Evolutionary conservation across 1,140 invertebrate genomes (phyloP).

Genomic region (Cotesia vestalis): DNA sequence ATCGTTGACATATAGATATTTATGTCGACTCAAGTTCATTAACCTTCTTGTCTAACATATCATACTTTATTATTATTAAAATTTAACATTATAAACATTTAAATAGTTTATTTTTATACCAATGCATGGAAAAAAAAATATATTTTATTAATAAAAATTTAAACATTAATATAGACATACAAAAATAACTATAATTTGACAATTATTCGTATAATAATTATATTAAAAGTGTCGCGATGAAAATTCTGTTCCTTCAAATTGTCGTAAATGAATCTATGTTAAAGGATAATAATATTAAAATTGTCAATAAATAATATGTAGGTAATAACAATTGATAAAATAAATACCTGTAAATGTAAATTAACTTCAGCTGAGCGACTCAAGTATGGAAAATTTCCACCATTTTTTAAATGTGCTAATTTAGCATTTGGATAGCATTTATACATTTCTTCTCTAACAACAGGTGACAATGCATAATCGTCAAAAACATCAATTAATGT

Average conservation of each 20-base stretch:
- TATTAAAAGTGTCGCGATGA: conserved; percentile 55
- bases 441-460: conserved; percentile 83
- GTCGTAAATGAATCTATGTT: conserved; percentile 69
- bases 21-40: too few species aligned
- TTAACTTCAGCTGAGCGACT: conserved; percentile 91
- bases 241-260: conserved; percentile 68
- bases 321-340: conserved; percentile 33
- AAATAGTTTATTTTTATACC: too few species aligned
- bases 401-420: conserved; percentile 86
- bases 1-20: too few species aligned
- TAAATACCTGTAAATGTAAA: conserved; percentile 84
- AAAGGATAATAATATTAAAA: conserved; percentile 13
- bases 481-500: conserved; percentile 93
- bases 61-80: too few species aligned
- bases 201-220: not conserved
- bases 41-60: too few species aligned
- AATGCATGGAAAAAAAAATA: too few species aligned
- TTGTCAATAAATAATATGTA: conserved; percentile 22
- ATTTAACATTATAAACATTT: too few species aligned
- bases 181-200: too few species aligned
- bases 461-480: conserved; percentile 82
- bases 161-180: too few species aligned
- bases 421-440: conserved; percentile 90
- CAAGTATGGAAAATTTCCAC: conserved; percentile 92
- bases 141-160: too few species aligned